phyloP scores from a whole-genome alignment of 2,797 vertebrate species.

The Centroberyx gerrardi region DNA sequence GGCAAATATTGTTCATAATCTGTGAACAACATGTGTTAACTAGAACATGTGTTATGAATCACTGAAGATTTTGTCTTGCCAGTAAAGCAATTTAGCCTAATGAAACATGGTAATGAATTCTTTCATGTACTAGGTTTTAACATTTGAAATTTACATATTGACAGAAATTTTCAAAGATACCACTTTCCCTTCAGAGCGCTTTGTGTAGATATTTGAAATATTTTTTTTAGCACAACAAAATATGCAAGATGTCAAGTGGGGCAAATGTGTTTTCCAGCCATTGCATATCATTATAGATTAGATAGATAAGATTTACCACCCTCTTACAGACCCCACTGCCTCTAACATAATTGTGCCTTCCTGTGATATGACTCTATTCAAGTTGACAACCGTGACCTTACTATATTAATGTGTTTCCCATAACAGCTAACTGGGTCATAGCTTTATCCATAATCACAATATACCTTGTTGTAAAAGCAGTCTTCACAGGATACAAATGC shows the following conservation, averaged over 20 bases:
- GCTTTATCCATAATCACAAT: slow-evolving; percentile 67
- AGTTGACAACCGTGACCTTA: slow-evolving; percentile 66
- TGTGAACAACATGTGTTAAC: slow-evolving; percentile 11
- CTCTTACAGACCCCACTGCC: slow-evolving; percentile 63
- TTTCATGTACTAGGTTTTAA: slow-evolving; percentile 50
- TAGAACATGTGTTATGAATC: slow-evolving; percentile 38
- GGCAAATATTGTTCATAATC: slow-evolving; percentile 50
- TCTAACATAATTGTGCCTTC: slow-evolving; percentile 70
- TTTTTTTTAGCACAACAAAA: slow-evolving; percentile 36
- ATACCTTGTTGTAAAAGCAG: slow-evolving; percentile 37
- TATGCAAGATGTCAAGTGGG: slow-evolving; percentile 56
- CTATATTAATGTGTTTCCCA: slow-evolving; percentile 60
- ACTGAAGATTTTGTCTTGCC: slow-evolving; percentile 39
- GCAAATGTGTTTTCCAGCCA: slow-evolving; percentile 62
- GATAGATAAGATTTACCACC: slow-evolving; percentile 70
- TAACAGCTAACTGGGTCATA: slow-evolving; percentile 54
- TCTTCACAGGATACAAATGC: slow-evolving; percentile 37
- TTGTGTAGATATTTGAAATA: slow-evolving; percentile 49
- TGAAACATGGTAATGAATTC: slow-evolving; percentile 42
- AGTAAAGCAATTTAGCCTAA: slow-evolving; percentile 49
- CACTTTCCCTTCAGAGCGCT: slow-evolving; percentile 35
- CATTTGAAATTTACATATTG: slow-evolving; percentile 45
- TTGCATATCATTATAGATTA: slow-evolving; percentile 64
- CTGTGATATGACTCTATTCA: slow-evolving; percentile 62
- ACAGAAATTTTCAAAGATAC: slow-evolving; percentile 34